These are phyloP conservation scores for Acronicta alni DNA, from an alignment of 2,888 invertebrate species.

Conservation along the genomic window DNA sequence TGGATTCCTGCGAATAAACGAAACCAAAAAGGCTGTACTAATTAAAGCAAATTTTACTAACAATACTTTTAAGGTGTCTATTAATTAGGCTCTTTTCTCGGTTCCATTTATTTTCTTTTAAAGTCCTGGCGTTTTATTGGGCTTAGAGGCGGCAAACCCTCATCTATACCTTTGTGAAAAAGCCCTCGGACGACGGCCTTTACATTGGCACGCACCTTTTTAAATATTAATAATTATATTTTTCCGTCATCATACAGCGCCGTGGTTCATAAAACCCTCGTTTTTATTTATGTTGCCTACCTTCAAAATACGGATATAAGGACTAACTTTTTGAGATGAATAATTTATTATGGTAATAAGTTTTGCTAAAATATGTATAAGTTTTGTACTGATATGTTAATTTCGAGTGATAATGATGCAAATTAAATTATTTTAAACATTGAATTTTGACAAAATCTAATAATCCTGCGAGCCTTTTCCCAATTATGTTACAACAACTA, in stretches of 20 bases:
- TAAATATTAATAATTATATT: slow-evolving; percentile 34
- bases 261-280: slow-evolving; percentile 2
- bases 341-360: neutral
- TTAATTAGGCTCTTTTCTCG: slow-evolving; percentile 52
- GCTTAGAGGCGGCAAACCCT: slow-evolving; percentile 18
- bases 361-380: neutral
- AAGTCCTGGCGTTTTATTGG: slow-evolving; percentile 43
- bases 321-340: neutral
- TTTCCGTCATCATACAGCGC: slow-evolving; percentile 8
- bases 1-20: slow-evolving; percentile 18
- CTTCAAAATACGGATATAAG: slow-evolving; percentile 5
- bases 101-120: slow-evolving; percentile 47
- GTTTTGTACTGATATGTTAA: neutral
- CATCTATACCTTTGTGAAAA: slow-evolving; percentile 29
- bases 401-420: neutral
- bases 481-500: too few relatives aligned
- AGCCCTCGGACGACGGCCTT: slow-evolving; percentile 4
- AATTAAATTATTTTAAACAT: too few relatives aligned
- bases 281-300: neutral
- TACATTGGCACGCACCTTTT: slow-evolving; percentile 30
- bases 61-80: slow-evolving; percentile 54
- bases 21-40: slow-evolving; percentile 40
- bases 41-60: slow-evolving; percentile 52
- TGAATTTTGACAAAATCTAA: too few relatives aligned
- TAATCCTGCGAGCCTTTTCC: too few relatives aligned